A percentile compares a stretch with the other conserved stretches of the same genome.
Evolutionary conservation across 2,888 invertebrate species (phyloP).

Genomic region (Euclidia mi): DNA sequence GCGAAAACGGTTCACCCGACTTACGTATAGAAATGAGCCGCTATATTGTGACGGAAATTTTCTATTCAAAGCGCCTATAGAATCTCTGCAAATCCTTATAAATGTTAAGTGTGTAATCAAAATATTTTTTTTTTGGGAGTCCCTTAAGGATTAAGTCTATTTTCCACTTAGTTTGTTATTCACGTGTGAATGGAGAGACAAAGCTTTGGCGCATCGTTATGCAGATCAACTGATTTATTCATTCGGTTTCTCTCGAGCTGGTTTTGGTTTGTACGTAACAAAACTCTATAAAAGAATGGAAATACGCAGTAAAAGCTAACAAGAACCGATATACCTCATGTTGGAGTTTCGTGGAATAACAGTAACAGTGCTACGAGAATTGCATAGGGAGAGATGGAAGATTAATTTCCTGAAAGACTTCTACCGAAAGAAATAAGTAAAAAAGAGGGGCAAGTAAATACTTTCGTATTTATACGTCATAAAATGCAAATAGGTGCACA

Average conservation of each 20-base stretch:
- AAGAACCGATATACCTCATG: too few relatives aligned
- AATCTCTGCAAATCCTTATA: constrained; percentile 13
- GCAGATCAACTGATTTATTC: constrained; percentile 50
- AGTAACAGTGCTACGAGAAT: constrained; percentile 22
- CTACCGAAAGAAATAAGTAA: too few relatives aligned
- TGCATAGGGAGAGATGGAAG: background rate
- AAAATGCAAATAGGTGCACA: too few relatives aligned
- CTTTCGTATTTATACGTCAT: too few relatives aligned
- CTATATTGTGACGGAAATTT: constrained; percentile 31
- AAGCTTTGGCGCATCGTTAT: constrained; percentile 32
- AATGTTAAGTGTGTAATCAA: constrained; percentile 30
- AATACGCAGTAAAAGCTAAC: constrained; percentile 23
- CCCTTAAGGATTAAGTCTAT: constrained; percentile 23
- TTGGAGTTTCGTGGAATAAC: too few relatives aligned
- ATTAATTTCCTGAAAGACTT: constrained; percentile 2
- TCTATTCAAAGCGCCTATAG: constrained; percentile 22
- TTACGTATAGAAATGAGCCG: constrained; percentile 31
- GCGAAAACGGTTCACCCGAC: constrained; percentile 39
- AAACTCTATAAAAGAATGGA: constrained; percentile 19
- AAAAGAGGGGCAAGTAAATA: too few relatives aligned
- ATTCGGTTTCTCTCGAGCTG: constrained; percentile 28
- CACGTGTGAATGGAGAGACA: constrained; percentile 31
- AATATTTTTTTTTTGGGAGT: constrained; percentile 35
- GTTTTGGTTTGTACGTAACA: constrained; percentile 34
- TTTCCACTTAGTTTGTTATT: constrained; percentile 40